Percentiles rank a stretch among this genome's conserved stretches.
Conservation (phyloP, 92 coral and sea anemone species). For the Heteractis magnifica region DNA sequence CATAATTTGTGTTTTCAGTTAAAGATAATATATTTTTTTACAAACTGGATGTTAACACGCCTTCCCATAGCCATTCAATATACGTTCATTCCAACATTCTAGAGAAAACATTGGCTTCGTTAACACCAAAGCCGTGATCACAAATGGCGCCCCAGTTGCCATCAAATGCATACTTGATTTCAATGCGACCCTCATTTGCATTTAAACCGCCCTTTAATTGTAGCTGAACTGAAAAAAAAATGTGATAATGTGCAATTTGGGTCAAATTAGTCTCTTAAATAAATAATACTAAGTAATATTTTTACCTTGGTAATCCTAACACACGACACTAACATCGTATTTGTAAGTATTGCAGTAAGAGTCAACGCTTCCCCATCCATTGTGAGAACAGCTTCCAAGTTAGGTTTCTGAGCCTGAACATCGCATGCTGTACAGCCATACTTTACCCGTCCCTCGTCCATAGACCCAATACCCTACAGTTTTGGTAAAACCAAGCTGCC, state of each 20-base stretch:
- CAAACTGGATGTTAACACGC: too few species aligned
- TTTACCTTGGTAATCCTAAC: neutral
- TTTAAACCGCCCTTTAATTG: neutral
- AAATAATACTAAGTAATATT: too few species aligned
- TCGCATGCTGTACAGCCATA: too few species aligned
- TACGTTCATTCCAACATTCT: too few species aligned
- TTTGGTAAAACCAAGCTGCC: too few species aligned
- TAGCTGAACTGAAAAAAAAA: neutral
- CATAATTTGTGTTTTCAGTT: too few species aligned
- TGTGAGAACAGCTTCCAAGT: neutral
- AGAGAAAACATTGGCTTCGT: neutral
- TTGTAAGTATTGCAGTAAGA: neutral
- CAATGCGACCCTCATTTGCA: neutral
- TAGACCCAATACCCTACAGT: too few species aligned
- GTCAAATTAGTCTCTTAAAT: too few species aligned
- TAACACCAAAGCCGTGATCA: neutral
- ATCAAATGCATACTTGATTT: neutral
- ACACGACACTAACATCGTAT: conserved; percentile 1
- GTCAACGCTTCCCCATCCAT: neutral
- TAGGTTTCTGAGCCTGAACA: too few species aligned
- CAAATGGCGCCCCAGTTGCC: conserved; percentile 8
- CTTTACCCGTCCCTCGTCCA: too few species aligned
- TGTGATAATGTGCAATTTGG: neutral
- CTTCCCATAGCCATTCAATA: too few species aligned
- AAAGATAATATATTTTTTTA: too few species aligned